Conservation (phyloP, 2,113 vertebrate species). For the Sinocyclocheilus rhinocerous region DNA sequence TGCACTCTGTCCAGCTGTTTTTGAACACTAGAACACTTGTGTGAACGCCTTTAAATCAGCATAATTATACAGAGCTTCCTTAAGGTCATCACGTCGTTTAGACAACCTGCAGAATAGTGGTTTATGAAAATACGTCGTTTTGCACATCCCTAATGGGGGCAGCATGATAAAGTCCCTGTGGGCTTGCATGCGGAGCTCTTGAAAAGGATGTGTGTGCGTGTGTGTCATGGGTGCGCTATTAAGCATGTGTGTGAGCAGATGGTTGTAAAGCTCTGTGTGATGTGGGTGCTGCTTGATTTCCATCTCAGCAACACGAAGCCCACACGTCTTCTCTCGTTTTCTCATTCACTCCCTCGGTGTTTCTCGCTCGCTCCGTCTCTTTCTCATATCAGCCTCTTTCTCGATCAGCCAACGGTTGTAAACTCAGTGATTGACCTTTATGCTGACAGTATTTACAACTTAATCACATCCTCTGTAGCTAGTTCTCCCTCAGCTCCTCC, state of each 20-base stretch:
- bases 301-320: constrained; percentile 47
- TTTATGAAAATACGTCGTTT: constrained; percentile 10
- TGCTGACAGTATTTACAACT: constrained; percentile 50
- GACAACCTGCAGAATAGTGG: neutral
- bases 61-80: neutral
- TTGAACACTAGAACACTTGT: neutral
- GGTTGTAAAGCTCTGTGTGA: constrained; percentile 54
- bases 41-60: neutral
- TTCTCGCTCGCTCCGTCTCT: no score
- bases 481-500: constrained; percentile 9
- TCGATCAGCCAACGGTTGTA: neutral
- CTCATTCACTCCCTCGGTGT: constrained; percentile 14
- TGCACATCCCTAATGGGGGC: constrained; percentile 21
- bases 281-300: constrained; percentile 54
- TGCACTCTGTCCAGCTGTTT: neutral
- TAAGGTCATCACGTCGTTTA: neutral
- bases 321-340: constrained; percentile 22
- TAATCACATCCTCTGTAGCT: constrained; percentile 41
- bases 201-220: constrained; percentile 33
- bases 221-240: constrained; percentile 50
- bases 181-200: constrained; percentile 9
- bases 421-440: constrained; percentile 34
- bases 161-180: constrained; percentile 1
- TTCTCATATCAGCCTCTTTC: neutral
- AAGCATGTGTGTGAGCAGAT: constrained; percentile 59